Base-by-base conservation (phyloP, 2,113 vertebrate genomes). In the Drymodes brunneopygia region DNA sequence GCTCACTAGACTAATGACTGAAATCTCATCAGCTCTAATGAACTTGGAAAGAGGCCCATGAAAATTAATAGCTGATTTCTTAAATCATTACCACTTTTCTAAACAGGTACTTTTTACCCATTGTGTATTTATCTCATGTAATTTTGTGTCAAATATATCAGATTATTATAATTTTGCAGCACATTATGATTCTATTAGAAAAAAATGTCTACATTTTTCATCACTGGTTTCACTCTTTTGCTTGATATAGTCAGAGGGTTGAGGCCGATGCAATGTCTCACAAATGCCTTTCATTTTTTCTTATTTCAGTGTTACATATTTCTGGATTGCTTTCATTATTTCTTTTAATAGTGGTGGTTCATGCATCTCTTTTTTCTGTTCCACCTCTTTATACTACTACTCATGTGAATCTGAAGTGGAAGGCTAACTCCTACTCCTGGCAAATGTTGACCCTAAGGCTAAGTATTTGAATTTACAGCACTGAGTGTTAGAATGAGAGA, bases 401-500 rank as follows among this genome's bases (percentile, higher is more conserved):
- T 78, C 12, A 53, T 40, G 50, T 91, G 82, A 84, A 79, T 90
- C 36, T 81, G 90, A 93, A 78, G 15, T 92, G 65, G 67, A 93
- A 96, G 90, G 82, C 58, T 91, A 94, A 82, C 85, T 96, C 70
- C 77, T 91, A 14, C 66, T 91, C 89, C 67, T 93, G 77, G 77
- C 64, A 90, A 94, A 88, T 31, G 77, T 15, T 96, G 94, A 95
- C 91, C 95, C 22, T 23, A 77, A 61, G 92, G 84, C 86, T 75
- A 82, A 95, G 79, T 44, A 3, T 79, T 86, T 97, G 90, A 90
- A 96, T 90, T 82, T 91, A 42, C 64, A 93, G n/a, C 61, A 77
- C 81, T 82, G 79, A 96, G 78, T 92, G 97, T 90, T 88, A 96
- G 90, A 92, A 95, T 67, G 91, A 91, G 95, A 96, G 95, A 97